Conservation (phyloP, 2,888 invertebrate genomes). For the Pedicia rivosa region DNA sequence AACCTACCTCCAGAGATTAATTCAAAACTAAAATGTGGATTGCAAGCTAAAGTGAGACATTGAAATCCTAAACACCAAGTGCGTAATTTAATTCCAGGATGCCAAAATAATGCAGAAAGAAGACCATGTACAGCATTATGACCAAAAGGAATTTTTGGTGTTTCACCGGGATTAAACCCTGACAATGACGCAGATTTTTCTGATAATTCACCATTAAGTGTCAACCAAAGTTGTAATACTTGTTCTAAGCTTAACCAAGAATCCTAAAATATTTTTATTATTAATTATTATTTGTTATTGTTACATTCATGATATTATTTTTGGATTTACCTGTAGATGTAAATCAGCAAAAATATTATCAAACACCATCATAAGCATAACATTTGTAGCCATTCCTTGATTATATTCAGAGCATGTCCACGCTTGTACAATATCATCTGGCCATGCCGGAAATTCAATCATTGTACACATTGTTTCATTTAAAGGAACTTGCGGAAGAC, state of each 20-base stretch:
- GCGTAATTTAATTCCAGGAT: conserved; percentile 49
- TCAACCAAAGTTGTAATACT: conserved; percentile 73
- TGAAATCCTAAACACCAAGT: conserved; percentile 63
- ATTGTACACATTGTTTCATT: conserved; percentile 24
- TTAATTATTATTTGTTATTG: background rate
- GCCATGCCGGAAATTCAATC: conserved; percentile 29
- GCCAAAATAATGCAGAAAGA: conserved; percentile 46
- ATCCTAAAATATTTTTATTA: conserved; percentile 30
- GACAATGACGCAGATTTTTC: conserved; percentile 27
- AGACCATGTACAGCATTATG: conserved; percentile 47
- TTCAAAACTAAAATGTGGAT: conserved; percentile 33
- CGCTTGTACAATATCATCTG: conserved; percentile 30
- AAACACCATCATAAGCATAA: conserved; percentile 54
- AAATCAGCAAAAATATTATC: conserved; percentile 50
- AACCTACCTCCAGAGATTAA: conserved; percentile 1
- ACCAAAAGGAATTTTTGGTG: conserved; percentile 48
- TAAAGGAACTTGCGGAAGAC: conserved; percentile 26
- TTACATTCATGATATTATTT: background rate
- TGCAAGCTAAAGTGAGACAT: conserved; percentile 50
- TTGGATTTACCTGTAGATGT: conserved; percentile 32
- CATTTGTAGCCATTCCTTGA: conserved; percentile 30
- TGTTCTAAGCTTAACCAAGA: conserved; percentile 66
- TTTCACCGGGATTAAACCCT: conserved; percentile 39
- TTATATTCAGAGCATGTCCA: conserved; percentile 36
- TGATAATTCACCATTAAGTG: conserved; percentile 47